These are phyloP conservation scores for Hippolais icterina DNA, from an alignment of 2,113 vertebrate species.

Conservation along the genomic window DNA sequence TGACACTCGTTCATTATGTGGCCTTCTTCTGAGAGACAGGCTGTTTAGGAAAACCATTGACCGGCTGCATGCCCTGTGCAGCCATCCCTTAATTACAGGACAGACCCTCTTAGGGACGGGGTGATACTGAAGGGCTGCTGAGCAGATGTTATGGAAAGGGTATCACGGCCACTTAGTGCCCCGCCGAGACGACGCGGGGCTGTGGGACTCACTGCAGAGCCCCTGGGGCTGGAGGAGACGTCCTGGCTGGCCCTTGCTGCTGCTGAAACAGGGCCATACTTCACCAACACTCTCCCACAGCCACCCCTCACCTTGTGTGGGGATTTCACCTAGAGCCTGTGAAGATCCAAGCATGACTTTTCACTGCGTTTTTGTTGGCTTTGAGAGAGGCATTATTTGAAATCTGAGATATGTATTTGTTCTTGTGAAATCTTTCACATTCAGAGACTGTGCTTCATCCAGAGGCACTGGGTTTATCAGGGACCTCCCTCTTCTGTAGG, in stretches of 20 bases:
- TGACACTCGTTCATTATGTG: conserved; percentile 51
- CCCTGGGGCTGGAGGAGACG: neutral
- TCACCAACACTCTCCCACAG: neutral
- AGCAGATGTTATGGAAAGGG: neutral
- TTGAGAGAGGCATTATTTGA: neutral
- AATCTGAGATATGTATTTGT: neutral
- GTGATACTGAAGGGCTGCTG: neutral
- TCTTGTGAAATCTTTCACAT: neutral
- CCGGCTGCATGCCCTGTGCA: neutral
- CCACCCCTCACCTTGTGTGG: neutral
- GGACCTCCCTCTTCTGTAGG: neutral
- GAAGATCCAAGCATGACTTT: neutral
- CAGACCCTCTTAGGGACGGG: neutral
- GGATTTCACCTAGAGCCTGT: neutral
- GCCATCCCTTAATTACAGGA: neutral
- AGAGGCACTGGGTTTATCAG: neutral
- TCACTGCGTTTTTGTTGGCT: neutral
- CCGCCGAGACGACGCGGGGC: fast-evolving
- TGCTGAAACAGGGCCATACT: neutral
- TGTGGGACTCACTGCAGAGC: neutral
- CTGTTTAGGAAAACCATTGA: conserved; percentile 31
- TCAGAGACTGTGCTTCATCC: neutral
- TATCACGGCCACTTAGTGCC: neutral
- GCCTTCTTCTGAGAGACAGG: conserved; percentile 31
- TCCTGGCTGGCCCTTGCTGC: neutral